Conservation (phyloP, 2,888 invertebrate genomes). For the Trachelus troglodyta region DNA sequence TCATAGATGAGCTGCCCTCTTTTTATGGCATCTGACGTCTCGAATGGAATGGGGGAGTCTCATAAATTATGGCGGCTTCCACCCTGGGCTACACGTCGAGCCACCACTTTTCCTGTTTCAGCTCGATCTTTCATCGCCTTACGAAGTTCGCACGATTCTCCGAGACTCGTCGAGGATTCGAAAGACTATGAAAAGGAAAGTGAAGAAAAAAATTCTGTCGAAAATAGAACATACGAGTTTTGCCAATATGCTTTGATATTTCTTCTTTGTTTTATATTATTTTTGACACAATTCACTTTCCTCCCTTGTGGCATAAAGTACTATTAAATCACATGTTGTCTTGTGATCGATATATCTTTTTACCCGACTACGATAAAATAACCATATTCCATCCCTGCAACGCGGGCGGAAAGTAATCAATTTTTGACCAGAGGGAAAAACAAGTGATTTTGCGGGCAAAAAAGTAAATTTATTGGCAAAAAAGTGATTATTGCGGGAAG, state of each 20-base stretch:
- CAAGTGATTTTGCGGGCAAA: no score
- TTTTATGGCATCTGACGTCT: conserved; percentile 11
- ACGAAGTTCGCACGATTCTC: not conserved
- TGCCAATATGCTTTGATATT: not conserved
- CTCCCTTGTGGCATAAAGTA: no score
- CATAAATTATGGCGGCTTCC: conserved; percentile 13
- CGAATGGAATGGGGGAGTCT: conserved; percentile 5
- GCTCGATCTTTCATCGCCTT: conserved; percentile 4
- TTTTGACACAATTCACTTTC: not conserved
- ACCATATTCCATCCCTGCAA: no score
- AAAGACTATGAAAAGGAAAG: not conserved
- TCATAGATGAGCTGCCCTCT: conserved; percentile 11
- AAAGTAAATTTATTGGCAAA: no score
- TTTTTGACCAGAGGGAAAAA: no score
- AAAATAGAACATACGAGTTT: not conserved
- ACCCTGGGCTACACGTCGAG: conserved; percentile 21
- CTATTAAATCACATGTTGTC: no score
- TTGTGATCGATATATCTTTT: no score
- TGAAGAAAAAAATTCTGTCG: not conserved
- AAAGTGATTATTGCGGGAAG: no score
- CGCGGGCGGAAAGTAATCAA: no score
- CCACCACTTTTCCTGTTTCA: conserved; percentile 24
- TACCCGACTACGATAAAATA: no score
- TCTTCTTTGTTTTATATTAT: not conserved
- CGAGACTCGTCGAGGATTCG: not conserved